Percentiles rank a stretch among this genome's conserved stretches.
phyloP scores from a whole-genome alignment of 1,140 invertebrate genomes.

The Wiebesia pumilae region DNA sequence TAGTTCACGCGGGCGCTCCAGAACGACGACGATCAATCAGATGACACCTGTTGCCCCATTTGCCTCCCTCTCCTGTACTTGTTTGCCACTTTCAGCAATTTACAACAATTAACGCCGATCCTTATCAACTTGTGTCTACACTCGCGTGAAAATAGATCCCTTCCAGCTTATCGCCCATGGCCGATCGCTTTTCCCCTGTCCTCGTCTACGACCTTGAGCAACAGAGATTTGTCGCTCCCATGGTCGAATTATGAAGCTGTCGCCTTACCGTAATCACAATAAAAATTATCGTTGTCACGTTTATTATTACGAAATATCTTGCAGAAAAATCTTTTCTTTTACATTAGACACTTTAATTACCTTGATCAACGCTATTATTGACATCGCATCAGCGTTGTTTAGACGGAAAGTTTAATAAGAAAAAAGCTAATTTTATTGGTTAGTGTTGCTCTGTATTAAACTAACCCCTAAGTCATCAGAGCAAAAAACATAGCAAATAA shows the following conservation, averaged over 20 bases:
- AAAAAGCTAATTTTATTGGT: too few relatives aligned
- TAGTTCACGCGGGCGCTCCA: constrained; percentile 62
- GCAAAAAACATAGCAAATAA: too few relatives aligned
- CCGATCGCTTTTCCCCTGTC: neutral
- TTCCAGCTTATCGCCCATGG: neutral
- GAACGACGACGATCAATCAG: constrained; percentile 74
- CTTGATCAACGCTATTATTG: too few relatives aligned
- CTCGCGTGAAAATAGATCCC: neutral
- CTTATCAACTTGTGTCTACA: constrained; percentile 65
- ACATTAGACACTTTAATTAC: too few relatives aligned
- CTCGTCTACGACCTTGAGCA: neutral
- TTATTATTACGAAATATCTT: too few relatives aligned
- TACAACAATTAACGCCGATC: constrained; percentile 73
- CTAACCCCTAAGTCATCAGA: too few relatives aligned
- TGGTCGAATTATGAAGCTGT: neutral
- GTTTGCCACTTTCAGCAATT: constrained; percentile 71
- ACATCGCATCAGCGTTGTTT: too few relatives aligned
- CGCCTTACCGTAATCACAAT: too few relatives aligned
- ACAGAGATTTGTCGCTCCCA: neutral
- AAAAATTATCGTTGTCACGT: too few relatives aligned
- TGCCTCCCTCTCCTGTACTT: constrained; percentile 37
- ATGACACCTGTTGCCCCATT: constrained; percentile 73
- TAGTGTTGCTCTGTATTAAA: too few relatives aligned
- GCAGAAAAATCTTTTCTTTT: too few relatives aligned
- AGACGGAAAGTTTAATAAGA: too few relatives aligned